These are phyloP conservation scores for Xestia c-nigrum DNA, from an alignment of 2,888 invertebrate genomes.

Conservation along the genomic window DNA sequence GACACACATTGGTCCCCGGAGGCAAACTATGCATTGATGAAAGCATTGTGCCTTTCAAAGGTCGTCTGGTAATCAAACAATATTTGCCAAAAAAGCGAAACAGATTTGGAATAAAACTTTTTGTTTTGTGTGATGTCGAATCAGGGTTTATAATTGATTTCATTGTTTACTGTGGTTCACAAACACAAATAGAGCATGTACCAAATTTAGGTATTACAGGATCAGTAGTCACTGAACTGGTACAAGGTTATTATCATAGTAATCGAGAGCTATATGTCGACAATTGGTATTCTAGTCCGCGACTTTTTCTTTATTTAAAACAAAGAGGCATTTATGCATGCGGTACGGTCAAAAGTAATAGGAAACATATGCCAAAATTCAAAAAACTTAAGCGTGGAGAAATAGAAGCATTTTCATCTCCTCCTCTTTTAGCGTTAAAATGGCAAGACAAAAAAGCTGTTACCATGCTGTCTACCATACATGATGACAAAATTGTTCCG, in stretches of 20 bases:
- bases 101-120: slow-evolving; percentile 61
- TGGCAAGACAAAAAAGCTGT: slow-evolving; percentile 74
- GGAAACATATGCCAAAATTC: slow-evolving; percentile 63
- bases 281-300: slow-evolving; percentile 64
- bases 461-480: slow-evolving; percentile 54
- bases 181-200: slow-evolving; percentile 50
- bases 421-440: slow-evolving; percentile 64
- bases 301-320: slow-evolving; percentile 59
- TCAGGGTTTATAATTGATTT: slow-evolving; percentile 62
- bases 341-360: slow-evolving; percentile 59
- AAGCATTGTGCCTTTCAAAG: slow-evolving; percentile 65
- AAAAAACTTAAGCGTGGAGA: slow-evolving; percentile 49
- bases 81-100: slow-evolving; percentile 63
- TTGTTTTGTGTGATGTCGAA: slow-evolving; percentile 64
- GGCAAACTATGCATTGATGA: slow-evolving; percentile 62
- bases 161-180: slow-evolving; percentile 59
- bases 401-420: slow-evolving; percentile 42
- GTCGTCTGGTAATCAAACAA: slow-evolving; percentile 59
- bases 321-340: slow-evolving; percentile 59
- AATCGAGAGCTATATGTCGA: slow-evolving; percentile 61
- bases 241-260: slow-evolving; percentile 56
- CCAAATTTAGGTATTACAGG: slow-evolving; percentile 52
- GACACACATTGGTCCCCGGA: slow-evolving; percentile 51
- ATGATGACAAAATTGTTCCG: slow-evolving; percentile 53
- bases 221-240: slow-evolving; percentile 53